A percentile compares a stretch with the other conserved stretches of the same genome.
phyloP scores from a whole-genome alignment of 2,113 vertebrate genomes.

The Odontophorus gujanensis region DNA sequence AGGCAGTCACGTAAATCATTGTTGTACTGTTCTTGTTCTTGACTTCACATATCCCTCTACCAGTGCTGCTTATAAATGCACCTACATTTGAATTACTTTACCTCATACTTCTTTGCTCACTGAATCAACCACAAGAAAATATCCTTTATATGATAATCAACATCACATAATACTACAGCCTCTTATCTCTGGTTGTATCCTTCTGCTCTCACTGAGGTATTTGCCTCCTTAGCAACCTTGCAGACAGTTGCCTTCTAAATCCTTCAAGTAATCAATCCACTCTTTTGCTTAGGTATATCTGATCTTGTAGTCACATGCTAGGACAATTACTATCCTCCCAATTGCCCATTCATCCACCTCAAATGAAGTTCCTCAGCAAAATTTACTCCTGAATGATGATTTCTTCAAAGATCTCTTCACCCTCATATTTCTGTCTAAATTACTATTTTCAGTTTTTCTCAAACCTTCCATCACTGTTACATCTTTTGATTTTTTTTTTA shows the following conservation, averaged over 20 bases:
- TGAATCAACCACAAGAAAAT: not conserved
- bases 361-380: not conserved
- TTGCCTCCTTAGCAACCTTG: not conserved
- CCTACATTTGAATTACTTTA: not conserved
- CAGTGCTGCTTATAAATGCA: not conserved
- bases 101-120: not conserved
- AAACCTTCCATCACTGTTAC: not conserved
- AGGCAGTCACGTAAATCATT: not conserved
- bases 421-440: not conserved
- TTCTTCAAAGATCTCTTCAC: not conserved
- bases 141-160: not conserved
- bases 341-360: not conserved
- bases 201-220: not conserved
- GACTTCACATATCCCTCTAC: not conserved
- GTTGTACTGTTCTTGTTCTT: not conserved
- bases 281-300: not conserved
- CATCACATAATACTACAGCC: not conserved
- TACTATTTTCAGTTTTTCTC: not conserved
- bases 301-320: not conserved
- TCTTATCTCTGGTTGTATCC: not conserved
- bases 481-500: not conserved
- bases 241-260: not conserved
- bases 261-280: not conserved
- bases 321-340: not conserved
- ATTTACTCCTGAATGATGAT: not conserved